Conservation (phyloP, 2,888 invertebrate species). For the Abrostola tripartita region DNA sequence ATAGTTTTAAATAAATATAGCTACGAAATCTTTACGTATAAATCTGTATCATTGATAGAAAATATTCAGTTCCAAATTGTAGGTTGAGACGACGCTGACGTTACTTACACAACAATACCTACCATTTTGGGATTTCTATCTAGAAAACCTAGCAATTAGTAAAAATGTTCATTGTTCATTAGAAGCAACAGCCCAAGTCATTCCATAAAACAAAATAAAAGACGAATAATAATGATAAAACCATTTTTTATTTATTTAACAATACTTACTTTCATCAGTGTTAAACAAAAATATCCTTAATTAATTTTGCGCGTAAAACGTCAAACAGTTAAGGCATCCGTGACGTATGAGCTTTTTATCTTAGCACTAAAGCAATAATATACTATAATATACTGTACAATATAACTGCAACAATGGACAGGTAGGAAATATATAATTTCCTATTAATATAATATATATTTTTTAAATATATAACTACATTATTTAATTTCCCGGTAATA, state of each 20-base stretch:
- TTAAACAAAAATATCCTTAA: constrained; percentile 50
- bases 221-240: constrained; percentile 40
- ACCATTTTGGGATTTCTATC: not conserved
- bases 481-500: not conserved
- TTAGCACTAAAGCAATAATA: constrained; percentile 54
- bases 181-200: too few species aligned
- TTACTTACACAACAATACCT: not conserved
- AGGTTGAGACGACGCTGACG: too few species aligned
- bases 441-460: constrained; percentile 8
- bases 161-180: too few species aligned
- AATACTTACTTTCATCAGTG: constrained; percentile 33
- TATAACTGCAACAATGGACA: constrained; percentile 49
- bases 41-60: too few species aligned
- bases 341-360: constrained; percentile 52
- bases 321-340: constrained; percentile 56
- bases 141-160: too few species aligned
- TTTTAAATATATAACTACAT: not conserved
- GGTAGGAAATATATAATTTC: constrained; percentile 22
- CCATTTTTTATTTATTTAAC: constrained; percentile 41
- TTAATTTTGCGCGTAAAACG: constrained; percentile 51
- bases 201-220: too few species aligned
- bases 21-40: too few species aligned
- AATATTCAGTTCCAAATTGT: too few species aligned
- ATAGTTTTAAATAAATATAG: too few species aligned
- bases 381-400: constrained; percentile 39